Evolutionary conservation across 2,888 invertebrate species (phyloP).

Genomic region (Sclerodermus sp.): DNA sequence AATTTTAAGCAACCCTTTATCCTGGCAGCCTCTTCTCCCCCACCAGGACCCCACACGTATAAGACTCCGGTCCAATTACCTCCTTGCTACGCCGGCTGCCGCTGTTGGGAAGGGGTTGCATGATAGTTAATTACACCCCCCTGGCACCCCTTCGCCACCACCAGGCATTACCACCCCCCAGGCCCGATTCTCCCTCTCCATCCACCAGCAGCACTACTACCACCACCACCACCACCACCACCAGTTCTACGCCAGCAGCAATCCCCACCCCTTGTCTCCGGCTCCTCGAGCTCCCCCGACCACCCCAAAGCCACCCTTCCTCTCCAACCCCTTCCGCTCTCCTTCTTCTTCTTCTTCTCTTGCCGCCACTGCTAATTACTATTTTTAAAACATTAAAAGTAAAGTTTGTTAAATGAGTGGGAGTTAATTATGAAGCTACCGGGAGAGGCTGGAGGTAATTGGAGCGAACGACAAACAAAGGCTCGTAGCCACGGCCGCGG

Average conservation of each 20-base stretch:
- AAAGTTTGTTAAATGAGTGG: slow-evolving; percentile 59
- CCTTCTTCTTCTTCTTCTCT: slow-evolving; percentile 34
- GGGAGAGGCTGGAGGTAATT: slow-evolving; percentile 34
- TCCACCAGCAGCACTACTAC: slow-evolving; percentile 4
- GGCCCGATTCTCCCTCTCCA: slow-evolving; percentile 27
- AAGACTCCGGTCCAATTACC: slow-evolving; percentile 58
- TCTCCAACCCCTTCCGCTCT: slow-evolving; percentile 7
- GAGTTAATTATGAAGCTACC: slow-evolving; percentile 58
- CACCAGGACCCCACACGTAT: slow-evolving; percentile 45
- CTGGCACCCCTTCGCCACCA: slow-evolving; percentile 32
- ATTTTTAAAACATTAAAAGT: slow-evolving; percentile 59
- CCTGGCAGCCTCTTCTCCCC: slow-evolving; percentile 37
- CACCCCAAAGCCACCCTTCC: slow-evolving; percentile 6
- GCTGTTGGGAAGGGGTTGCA: slow-evolving; percentile 53
- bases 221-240: not conserved
- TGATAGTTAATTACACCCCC: slow-evolving; percentile 57
- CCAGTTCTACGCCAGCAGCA: not conserved
- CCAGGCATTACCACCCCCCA: slow-evolving; percentile 34
- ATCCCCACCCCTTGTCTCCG: slow-evolving; percentile 10
- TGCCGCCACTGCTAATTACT: slow-evolving; percentile 55
- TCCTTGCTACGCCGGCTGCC: slow-evolving; percentile 54
- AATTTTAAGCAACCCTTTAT: slow-evolving; percentile 57
- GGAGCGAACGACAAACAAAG: slow-evolving; percentile 57
- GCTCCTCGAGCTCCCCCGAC: slow-evolving; percentile 7
- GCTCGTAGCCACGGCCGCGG: slow-evolving; percentile 27